phyloP scores from a whole-genome alignment of 2,797 vertebrate species.

The Enteromius afrohamiltoni region DNA sequence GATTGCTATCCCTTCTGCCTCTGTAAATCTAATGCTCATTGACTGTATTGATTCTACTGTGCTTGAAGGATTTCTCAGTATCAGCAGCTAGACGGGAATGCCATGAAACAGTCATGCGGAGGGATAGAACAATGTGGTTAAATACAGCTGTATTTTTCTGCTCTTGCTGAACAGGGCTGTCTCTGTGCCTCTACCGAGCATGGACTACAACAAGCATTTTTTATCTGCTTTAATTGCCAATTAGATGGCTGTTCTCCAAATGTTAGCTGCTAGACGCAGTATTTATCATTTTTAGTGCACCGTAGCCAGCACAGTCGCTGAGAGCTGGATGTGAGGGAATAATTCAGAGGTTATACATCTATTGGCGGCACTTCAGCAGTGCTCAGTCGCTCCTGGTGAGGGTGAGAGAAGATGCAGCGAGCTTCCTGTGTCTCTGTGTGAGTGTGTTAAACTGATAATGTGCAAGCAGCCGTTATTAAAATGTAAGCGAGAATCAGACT shows the following conservation, averaged over 20 bases:
- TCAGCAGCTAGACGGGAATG: conserved; percentile 13
- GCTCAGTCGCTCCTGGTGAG: conserved; percentile 55
- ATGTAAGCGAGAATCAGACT: conserved; percentile 1
- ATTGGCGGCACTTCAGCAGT: conserved; percentile 19
- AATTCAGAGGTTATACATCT: conserved; percentile 32
- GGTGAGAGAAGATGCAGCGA: conserved; percentile 50
- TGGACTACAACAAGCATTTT: conserved; percentile 8
- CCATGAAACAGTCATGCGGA: not conserved
- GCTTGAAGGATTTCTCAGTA: conserved; percentile 39
- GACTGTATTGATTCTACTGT: conserved; percentile 40
- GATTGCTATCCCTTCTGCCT: conserved; percentile 20
- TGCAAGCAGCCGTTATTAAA: conserved; percentile 16
- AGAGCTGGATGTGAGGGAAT: conserved; percentile 36
- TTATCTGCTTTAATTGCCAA: conserved; percentile 11
- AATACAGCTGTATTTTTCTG: not conserved
- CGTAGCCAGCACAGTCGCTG: not conserved
- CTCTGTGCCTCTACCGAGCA: not conserved
- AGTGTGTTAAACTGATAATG: conserved; percentile 14
- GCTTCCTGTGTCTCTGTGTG: conserved; percentile 36
- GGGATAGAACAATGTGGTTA: conserved; percentile 1
- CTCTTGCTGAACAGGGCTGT: not conserved
- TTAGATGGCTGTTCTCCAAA: conserved; percentile 2
- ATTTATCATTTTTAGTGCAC: conserved; percentile 16
- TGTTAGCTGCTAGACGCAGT: not conserved
- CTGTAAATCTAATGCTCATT: conserved; percentile 36